phyloP scores from a whole-genome alignment of 2,113 vertebrate species.

The Ochotona curzoniae region DNA sequence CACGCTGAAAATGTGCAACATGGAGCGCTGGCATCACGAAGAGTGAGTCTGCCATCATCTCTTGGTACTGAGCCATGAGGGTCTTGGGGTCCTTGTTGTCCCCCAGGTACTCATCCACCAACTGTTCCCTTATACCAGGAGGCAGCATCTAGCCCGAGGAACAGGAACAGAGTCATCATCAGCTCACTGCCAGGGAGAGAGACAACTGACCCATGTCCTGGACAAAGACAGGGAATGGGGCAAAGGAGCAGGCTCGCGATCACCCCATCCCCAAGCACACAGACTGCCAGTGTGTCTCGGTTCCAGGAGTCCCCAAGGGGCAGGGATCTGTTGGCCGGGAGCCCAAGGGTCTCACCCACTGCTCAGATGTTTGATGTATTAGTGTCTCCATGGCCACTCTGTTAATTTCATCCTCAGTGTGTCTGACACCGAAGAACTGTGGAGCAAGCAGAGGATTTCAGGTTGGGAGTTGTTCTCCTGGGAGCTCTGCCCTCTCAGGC shows the following conservation, averaged over 20 bases:
- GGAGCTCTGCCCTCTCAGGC: background rate
- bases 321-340: background rate
- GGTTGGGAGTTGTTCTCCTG: background rate
- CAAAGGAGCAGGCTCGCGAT: background rate
- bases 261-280: background rate
- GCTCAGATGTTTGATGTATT: background rate
- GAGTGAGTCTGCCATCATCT: constrained; percentile 85
- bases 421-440: constrained; percentile 49
- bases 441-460: background rate
- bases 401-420: constrained; percentile 57
- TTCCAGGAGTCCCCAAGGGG: background rate
- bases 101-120: constrained; percentile 87
- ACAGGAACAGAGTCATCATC: background rate
- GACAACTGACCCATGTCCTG: too few relatives aligned
- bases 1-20: constrained; percentile 87
- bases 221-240: background rate
- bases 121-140: constrained; percentile 50
- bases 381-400: background rate
- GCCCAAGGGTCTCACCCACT: constrained; percentile 15
- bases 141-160: constrained; percentile 53
- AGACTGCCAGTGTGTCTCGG: background rate
- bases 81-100: constrained; percentile 81
- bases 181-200: background rate
- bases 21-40: constrained; percentile 87
- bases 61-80: constrained; percentile 83